These are phyloP conservation scores for Steatocranus sp. DNA, from an alignment of 2,797 vertebrate species.

Conservation along the genomic window DNA sequence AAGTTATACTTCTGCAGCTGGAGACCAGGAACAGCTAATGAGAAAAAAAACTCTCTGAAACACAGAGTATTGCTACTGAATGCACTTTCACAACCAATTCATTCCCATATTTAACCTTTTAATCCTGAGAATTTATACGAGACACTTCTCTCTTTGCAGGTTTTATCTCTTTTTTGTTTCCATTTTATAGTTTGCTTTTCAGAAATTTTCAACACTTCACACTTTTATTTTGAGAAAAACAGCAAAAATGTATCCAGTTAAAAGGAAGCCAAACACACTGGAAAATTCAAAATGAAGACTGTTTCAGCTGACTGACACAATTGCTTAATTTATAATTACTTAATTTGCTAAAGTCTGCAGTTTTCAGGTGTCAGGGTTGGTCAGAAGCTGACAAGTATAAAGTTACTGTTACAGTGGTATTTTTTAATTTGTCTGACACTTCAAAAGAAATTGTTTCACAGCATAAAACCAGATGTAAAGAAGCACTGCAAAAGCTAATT, in stretches of 20 bases:
- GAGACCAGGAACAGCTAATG: not conserved
- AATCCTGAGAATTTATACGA: not conserved
- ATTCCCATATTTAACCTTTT: not conserved
- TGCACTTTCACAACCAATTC: not conserved
- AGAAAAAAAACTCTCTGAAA: not conserved
- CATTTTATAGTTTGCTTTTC: not conserved
- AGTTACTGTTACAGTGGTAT: not conserved
- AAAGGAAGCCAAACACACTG: not conserved
- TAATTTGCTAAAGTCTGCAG: not conserved
- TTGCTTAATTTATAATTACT: not conserved
- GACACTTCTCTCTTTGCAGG: not conserved
- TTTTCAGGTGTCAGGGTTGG: not conserved
- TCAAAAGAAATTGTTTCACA: not conserved
- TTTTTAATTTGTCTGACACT: not conserved
- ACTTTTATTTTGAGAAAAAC: not conserved
- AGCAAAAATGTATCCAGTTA: not conserved
- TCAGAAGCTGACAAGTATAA: not conserved
- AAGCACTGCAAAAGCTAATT: not conserved
- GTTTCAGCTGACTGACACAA: not conserved
- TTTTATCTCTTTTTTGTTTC: not conserved
- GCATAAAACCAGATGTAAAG: not conserved
- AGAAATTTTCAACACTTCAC: not conserved
- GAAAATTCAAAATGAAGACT: not conserved
- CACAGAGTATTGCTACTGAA: not conserved
- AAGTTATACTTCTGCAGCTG: not conserved